Percentiles rank a stretch among this genome's conserved stretches.
These are phyloP conservation scores for Drosophila subobscura DNA, from an alignment of 1,140 invertebrate species.

Conservation along the genomic window DNA sequence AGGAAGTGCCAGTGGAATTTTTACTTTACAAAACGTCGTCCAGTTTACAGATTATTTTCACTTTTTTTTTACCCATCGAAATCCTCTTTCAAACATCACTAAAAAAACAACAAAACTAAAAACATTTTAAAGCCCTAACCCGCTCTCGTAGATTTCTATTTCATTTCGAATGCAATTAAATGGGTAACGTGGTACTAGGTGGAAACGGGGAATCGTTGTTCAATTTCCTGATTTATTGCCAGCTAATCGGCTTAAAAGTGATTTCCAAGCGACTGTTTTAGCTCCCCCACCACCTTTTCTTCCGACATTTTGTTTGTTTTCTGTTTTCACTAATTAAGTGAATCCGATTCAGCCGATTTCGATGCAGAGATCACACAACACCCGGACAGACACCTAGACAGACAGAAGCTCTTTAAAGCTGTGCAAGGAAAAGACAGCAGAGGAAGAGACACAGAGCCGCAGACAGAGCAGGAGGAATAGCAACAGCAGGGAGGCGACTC, in stretches of 20 bases:
- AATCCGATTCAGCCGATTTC: slow-evolving; percentile 61
- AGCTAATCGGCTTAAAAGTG: slow-evolving; percentile 65
- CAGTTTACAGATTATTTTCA: too few relatives aligned
- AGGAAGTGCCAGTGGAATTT: too few relatives aligned
- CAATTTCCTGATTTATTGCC: slow-evolving; percentile 34
- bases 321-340: slow-evolving; percentile 66
- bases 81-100: too few relatives aligned
- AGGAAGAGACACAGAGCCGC: neutral
- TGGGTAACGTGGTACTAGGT: slow-evolving; percentile 1
- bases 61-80: too few relatives aligned
- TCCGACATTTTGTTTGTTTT: slow-evolving; percentile 16
- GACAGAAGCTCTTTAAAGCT: neutral
- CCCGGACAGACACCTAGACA: too few relatives aligned
- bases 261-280: slow-evolving; percentile 28
- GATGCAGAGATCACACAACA: slow-evolving; percentile 28
- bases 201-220: slow-evolving; percentile 17
- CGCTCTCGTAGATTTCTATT: neutral
- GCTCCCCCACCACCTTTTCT: neutral
- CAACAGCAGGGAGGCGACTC: too few relatives aligned
- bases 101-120: too few relatives aligned
- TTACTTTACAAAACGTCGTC: too few relatives aligned
- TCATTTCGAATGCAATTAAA: slow-evolving; percentile 9
- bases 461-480: too few relatives aligned
- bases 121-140: too few relatives aligned
- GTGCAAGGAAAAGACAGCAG: neutral